phyloP scores from a whole-genome alignment of 2,888 invertebrate species.

The Synanthedon formicaeformis region DNA sequence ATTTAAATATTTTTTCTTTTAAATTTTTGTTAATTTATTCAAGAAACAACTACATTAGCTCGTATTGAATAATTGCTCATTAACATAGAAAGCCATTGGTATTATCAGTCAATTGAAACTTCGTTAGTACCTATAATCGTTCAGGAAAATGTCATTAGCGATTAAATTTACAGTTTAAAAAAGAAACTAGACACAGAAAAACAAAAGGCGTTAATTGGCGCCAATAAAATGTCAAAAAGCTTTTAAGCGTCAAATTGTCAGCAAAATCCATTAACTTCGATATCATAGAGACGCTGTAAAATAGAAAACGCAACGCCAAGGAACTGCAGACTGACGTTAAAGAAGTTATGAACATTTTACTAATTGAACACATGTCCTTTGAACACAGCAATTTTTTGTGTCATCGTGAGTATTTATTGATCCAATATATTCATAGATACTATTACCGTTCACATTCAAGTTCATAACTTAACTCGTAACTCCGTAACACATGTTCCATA shows the following conservation, averaged over 20 bases:
- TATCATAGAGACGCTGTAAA: neutral
- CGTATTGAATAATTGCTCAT: too few relatives aligned
- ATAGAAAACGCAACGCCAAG: neutral
- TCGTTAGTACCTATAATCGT: too few relatives aligned
- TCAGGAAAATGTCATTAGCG: too few relatives aligned
- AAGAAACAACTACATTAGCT: too few relatives aligned
- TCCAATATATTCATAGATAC: neutral
- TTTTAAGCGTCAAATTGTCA: conserved; percentile 55
- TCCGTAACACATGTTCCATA: conserved; percentile 39
- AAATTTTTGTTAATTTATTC: too few relatives aligned
- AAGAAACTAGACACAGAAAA: conserved; percentile 3
- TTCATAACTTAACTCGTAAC: conserved; percentile 13
- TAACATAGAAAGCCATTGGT: too few relatives aligned
- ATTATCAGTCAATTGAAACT: too few relatives aligned
- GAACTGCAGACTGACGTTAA: neutral
- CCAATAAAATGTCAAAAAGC: conserved; percentile 56
- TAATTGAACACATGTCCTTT: neutral
- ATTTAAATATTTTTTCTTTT: too few relatives aligned
- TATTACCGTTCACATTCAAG: neutral
- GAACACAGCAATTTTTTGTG: neutral
- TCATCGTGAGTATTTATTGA: too few relatives aligned
- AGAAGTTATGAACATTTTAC: neutral
- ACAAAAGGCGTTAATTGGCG: conserved; percentile 27
- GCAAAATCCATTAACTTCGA: conserved; percentile 41
- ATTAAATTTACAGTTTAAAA: neutral